phyloP scores from a whole-genome alignment of 1,140 invertebrate genomes.

The Zaprionus tsacasi region DNA sequence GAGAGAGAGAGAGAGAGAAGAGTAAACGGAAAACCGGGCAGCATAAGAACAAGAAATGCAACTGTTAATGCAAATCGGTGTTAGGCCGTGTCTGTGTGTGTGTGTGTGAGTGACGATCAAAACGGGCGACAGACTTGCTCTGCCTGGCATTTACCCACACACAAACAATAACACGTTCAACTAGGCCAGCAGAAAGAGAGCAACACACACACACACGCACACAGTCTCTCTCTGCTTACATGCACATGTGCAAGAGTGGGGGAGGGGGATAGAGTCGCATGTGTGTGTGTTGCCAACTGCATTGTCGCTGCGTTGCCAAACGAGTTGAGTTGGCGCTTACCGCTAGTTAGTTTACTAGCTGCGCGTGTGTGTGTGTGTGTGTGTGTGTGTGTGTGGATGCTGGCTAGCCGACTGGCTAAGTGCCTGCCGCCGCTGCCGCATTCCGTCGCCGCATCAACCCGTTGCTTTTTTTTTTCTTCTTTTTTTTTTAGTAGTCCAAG shows the following conservation, averaged over 20 bases:
- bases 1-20: neutral
- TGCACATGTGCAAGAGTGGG: neutral
- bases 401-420: slow-evolving; percentile 24
- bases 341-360: slow-evolving; percentile 48
- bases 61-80: slow-evolving; percentile 78
- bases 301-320: slow-evolving; percentile 63
- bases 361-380: slow-evolving; percentile 7
- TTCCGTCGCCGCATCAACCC: slow-evolving; percentile 65
- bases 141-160: neutral
- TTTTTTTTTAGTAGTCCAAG: slow-evolving; percentile 39
- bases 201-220: slow-evolving; percentile 17
- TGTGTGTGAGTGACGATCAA: slow-evolving; percentile 32
- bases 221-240: neutral
- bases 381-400: neutral
- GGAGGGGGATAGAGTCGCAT: neutral
- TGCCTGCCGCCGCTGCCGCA: slow-evolving; percentile 43
- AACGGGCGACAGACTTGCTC: slow-evolving; percentile 14
- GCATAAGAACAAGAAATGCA: slow-evolving; percentile 75
- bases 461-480: slow-evolving; percentile 47
- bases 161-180: slow-evolving; percentile 49
- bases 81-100: slow-evolving; percentile 2
- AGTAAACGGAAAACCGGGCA: slow-evolving; percentile 30
- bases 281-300: slow-evolving; percentile 25
- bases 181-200: slow-evolving; percentile 52
- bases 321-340: slow-evolving; percentile 69